phyloP scores from a whole-genome alignment of 2,797 vertebrate genomes.

The Micrastur ruficollis region DNA sequence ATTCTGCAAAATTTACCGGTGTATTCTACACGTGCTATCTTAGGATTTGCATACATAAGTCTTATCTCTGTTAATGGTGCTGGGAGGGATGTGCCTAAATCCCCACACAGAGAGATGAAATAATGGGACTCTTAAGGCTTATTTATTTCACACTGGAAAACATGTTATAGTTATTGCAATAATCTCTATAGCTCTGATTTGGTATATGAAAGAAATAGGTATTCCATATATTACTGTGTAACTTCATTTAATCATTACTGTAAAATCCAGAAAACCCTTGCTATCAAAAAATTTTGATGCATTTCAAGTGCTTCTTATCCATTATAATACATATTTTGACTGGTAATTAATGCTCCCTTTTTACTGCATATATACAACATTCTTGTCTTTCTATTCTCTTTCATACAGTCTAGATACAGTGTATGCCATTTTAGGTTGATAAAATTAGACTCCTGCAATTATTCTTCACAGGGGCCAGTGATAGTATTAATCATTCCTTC shows the following conservation, averaged over 20 bases:
- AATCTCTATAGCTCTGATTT: background rate
- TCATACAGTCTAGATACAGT: background rate
- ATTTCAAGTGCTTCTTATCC: background rate
- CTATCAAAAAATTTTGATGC: background rate
- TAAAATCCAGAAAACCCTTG: background rate
- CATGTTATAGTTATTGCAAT: background rate
- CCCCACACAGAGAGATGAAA: background rate
- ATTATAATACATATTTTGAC: background rate
- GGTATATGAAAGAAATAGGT: background rate
- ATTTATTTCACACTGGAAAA: slow-evolving; percentile 24
- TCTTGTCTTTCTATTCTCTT: background rate
- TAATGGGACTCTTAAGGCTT: slow-evolving; percentile 5
- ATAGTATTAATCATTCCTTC: slow-evolving; percentile 36
- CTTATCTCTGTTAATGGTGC: background rate
- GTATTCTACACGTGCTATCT: background rate
- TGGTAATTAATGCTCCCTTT: background rate
- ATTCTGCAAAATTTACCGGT: background rate
- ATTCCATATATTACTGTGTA: background rate
- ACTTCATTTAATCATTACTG: background rate
- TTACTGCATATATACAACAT: background rate
- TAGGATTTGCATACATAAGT: slow-evolving; percentile 43
- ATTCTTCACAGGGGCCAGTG: slow-evolving; percentile 6
- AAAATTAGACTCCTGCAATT: slow-evolving; percentile 29
- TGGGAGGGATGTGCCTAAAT: background rate
- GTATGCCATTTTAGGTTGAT: slow-evolving; percentile 4